Percentiles rank a stretch among this genome's conserved stretches.
Evolutionary conservation across 1,140 invertebrate species (phyloP).

Genomic region (Amphibalanus amphitrite): DNA sequence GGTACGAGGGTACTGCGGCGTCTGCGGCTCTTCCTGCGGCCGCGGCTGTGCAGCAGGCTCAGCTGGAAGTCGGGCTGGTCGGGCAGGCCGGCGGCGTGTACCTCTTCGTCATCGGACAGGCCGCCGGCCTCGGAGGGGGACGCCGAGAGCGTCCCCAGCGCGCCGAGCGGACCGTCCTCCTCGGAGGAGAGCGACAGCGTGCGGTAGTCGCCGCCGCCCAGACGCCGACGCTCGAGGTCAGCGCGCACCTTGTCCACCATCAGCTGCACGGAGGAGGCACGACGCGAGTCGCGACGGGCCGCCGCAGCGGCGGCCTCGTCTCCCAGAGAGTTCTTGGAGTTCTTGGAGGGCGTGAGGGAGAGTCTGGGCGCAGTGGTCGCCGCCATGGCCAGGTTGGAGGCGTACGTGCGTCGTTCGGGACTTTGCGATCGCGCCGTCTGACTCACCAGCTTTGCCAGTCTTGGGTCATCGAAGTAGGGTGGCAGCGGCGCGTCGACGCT

Average conservation of each 20-base stretch:
- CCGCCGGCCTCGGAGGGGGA: neutral
- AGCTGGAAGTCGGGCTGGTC: neutral
- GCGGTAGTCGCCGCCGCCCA: neutral
- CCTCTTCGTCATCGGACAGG: neutral
- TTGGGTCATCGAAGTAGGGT: neutral
- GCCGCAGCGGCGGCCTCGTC: neutral
- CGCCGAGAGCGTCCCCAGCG: neutral
- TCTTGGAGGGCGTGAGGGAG: neutral
- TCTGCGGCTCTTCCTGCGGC: neutral
- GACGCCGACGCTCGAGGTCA: neutral
- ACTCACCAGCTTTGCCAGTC: neutral
- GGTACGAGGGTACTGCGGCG: neutral
- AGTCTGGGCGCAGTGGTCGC: neutral
- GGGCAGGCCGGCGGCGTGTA: neutral
- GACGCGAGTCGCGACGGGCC: neutral
- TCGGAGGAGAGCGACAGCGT: neutral
- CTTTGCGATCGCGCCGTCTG: too few species aligned
- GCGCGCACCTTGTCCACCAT: neutral
- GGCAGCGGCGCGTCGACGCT: neutral
- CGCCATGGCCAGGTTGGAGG: neutral
- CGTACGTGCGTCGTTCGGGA: neutral
- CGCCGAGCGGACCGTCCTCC: neutral
- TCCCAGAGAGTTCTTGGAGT: neutral
- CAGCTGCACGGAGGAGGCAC: neutral
- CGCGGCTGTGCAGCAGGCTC: neutral